These are phyloP conservation scores for Dendrocincla fuliginosa DNA, from an alignment of 2,797 vertebrate species.

Conservation along the genomic window DNA sequence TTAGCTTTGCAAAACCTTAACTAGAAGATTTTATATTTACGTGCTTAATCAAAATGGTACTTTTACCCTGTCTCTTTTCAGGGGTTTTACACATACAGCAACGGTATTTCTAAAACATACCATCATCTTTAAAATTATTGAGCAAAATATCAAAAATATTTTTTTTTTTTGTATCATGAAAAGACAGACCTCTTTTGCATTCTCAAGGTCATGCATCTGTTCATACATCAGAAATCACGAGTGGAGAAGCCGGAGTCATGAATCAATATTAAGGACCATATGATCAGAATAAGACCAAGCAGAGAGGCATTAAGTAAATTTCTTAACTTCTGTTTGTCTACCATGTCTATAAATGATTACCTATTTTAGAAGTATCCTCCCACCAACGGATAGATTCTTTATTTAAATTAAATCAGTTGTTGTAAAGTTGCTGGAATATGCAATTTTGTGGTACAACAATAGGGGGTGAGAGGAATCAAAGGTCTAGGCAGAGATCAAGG, in stretches of 20 bases:
- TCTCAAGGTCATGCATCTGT: neutral
- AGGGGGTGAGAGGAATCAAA: neutral
- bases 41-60: neutral
- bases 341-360: neutral
- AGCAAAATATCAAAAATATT: neutral
- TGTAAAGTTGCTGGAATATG: neutral
- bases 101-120: neutral
- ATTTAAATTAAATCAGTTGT: neutral
- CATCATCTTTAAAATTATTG: neutral
- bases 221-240: neutral
- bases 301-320: neutral
- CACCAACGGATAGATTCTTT: neutral
- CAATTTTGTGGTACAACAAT: neutral
- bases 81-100: neutral
- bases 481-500: neutral
- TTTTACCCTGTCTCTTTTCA: neutral
- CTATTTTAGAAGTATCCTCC: neutral
- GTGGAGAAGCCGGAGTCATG: neutral
- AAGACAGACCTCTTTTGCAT: neutral
- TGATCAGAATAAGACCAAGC: neutral
- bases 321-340: neutral
- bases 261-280: neutral
- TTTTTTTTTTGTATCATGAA: neutral
- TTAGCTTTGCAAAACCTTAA: neutral
- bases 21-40: neutral